Base-by-base conservation (phyloP, 2,888 invertebrate species). In the Lycocerus yunnanus region DNA sequence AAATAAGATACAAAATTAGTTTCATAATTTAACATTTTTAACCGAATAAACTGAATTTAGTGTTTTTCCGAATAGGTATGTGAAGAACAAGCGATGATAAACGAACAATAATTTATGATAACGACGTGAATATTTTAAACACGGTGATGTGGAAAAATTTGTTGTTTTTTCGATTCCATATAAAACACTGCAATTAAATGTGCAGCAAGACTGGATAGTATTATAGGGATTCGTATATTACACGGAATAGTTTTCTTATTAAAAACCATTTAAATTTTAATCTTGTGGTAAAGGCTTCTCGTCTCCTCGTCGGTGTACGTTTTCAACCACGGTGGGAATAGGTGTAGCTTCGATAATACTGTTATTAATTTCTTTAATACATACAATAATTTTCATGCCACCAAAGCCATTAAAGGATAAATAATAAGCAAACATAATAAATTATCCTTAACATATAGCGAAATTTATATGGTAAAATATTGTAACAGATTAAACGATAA, bases 1-100 rank as follows among this genome's bases (percentile, higher is more conserved):
- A 63, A 63, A 63, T 63, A 18, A 63, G n/a, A 16, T 20, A 63
- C 61, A 18, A 63, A 63, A 63, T 63, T 63, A 63, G 61, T 43
- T 43, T 43, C 43, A 43, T n/a, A 43, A 43, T 43, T 43, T n/a
- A 43, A 43, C 13, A n/a, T 43, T 43, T 43, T 27, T n/a, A n/a
- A 6, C 43, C n/a, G 43, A n/a, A 6, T 43, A 5, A 43, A n/a
- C n/a, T n/a, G n/a, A 43, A 43, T n/a, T 43, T n/a, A 5, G 2
- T 43, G 6, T n/a, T n/a, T 43, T n/a, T 43, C n/a, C n/a, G n/a
- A 27, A 5, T 11, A 27, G 11, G 11, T 24, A 24, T 11, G n/a
- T n/a, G n/a, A 9, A 21, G 21, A 21, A 21, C 6, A 21, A 21
- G 9, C 21, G 10, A 24, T 10, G 24, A 24, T 24, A 27, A 27